Evolutionary conservation across 92 coral and sea anemone species (phyloP).

Genomic region (Siderastrea siderea): DNA sequence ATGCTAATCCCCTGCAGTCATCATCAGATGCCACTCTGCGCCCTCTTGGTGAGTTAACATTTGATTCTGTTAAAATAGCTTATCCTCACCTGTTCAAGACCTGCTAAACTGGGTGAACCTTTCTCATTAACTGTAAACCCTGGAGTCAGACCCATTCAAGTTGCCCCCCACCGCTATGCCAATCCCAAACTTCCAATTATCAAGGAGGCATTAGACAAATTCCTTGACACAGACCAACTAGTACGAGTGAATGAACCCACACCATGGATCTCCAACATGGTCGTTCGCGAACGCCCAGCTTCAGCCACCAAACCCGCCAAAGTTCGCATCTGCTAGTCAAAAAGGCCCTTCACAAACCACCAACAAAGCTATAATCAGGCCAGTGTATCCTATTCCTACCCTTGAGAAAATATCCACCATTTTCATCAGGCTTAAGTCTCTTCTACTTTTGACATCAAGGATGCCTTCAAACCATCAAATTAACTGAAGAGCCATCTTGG

Average conservation of each 20-base stretch:
- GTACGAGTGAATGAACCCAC: slow-evolving; percentile 45
- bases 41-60: slow-evolving; percentile 14
- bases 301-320: slow-evolving; percentile 46
- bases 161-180: slow-evolving; percentile 55
- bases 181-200: slow-evolving; percentile 63
- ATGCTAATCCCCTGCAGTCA: background rate
- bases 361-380: slow-evolving; percentile 58
- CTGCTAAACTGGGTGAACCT: background rate
- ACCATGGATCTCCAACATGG: slow-evolving; percentile 65
- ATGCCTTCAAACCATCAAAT: background rate
- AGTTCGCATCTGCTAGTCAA: slow-evolving; percentile 38
- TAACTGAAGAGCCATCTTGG: slow-evolving; percentile 49
- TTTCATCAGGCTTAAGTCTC: slow-evolving; percentile 62
- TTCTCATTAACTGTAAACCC: slow-evolving; percentile 8
- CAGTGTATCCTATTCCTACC: slow-evolving; percentile 43
- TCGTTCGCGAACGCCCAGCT: slow-evolving; percentile 10
- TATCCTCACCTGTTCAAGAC: slow-evolving; percentile 15
- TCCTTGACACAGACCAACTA: slow-evolving; percentile 44
- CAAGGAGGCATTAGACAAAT: slow-evolving; percentile 60
- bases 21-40: background rate
- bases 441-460: slow-evolving; percentile 61
- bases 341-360: slow-evolving; percentile 58
- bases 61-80: background rate
- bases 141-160: slow-evolving; percentile 4
- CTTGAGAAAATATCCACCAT: slow-evolving; percentile 33